These are phyloP conservation scores for Rhamnusium bicolor DNA, from an alignment of 2,888 invertebrate species.

Conservation along the genomic window DNA sequence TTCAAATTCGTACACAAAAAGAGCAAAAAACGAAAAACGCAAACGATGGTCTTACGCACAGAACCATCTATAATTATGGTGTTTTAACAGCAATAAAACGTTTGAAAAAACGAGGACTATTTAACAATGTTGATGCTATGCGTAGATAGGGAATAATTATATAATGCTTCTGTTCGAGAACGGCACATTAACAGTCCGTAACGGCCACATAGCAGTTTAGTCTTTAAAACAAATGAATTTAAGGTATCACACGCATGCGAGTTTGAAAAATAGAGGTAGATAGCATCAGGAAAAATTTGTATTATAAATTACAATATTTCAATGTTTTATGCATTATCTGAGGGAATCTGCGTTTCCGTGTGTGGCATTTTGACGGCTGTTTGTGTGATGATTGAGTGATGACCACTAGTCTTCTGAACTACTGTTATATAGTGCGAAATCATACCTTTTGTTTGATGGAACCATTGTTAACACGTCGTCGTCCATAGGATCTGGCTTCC, in stretches of 20 bases:
- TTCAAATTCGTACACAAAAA: not conserved
- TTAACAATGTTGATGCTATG: conserved; percentile 63
- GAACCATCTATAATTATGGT: conserved; percentile 39
- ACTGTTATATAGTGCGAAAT: conserved; percentile 48
- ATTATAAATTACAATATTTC: conserved; percentile 59
- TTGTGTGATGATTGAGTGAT: conserved; percentile 57
- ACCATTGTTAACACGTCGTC: conserved; percentile 41
- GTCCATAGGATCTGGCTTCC: conserved; percentile 31
- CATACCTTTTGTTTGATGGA: conserved; percentile 52
- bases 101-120: conserved; percentile 55
- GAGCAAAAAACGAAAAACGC: not conserved
- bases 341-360: conserved; percentile 57
- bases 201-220: conserved; percentile 52
- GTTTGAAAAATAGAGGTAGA: conserved; percentile 52
- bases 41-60: conserved; percentile 7
- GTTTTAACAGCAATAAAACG: conserved; percentile 42
- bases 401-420: conserved; percentile 49
- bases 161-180: conserved; percentile 61
- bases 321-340: conserved; percentile 59
- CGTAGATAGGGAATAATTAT: conserved; percentile 63
- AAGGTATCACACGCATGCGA: conserved; percentile 47
- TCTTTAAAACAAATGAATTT: conserved; percentile 50
- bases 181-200: conserved; percentile 62
- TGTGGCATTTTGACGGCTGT: conserved; percentile 57
- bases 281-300: conserved; percentile 58